Percentiles rank a stretch among this genome's conserved stretches.
phyloP scores from a whole-genome alignment of 53 echinoderm and acorn worm genomes.

The Paelopatides confundens region DNA sequence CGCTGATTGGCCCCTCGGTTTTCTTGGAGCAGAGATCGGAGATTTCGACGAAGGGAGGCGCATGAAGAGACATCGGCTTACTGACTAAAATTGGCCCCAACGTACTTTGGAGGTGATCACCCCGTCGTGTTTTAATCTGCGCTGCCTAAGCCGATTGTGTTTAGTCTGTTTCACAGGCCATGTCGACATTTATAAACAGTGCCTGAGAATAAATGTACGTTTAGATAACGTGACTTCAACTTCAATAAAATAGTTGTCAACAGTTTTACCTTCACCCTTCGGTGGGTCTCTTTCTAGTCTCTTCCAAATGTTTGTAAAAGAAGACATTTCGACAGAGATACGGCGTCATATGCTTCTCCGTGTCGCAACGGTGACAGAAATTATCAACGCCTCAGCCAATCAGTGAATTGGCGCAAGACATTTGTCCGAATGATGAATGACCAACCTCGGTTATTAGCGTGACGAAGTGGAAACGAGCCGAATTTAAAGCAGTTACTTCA shows the following conservation, averaged over 20 bases:
- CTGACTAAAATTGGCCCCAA: too few relatives aligned
- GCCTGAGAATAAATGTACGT: neutral
- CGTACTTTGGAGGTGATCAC: too few relatives aligned
- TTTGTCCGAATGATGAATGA: constrained; percentile 15
- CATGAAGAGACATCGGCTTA: too few relatives aligned
- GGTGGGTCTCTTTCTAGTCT: neutral
- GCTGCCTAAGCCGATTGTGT: neutral
- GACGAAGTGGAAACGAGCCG: neutral
- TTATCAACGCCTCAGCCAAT: constrained; percentile 17
- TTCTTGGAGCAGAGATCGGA: too few relatives aligned
- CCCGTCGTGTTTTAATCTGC: neutral
- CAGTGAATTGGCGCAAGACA: neutral
- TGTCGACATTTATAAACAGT: neutral
- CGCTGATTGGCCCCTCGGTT: too few relatives aligned
- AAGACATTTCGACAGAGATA: neutral
- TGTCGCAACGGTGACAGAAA: constrained; percentile 18
- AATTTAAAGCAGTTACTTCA: neutral
- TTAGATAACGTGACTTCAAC: neutral
- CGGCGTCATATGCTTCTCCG: constrained; percentile 10
- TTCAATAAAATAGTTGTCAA: neutral
- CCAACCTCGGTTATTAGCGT: neutral
- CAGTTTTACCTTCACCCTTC: neutral
- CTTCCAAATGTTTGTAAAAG: constrained; percentile 21
- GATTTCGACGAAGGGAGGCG: too few relatives aligned
- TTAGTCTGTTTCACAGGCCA: neutral